phyloP scores from a whole-genome alignment of 2,888 invertebrate genomes.

The Venusia cambrica region DNA sequence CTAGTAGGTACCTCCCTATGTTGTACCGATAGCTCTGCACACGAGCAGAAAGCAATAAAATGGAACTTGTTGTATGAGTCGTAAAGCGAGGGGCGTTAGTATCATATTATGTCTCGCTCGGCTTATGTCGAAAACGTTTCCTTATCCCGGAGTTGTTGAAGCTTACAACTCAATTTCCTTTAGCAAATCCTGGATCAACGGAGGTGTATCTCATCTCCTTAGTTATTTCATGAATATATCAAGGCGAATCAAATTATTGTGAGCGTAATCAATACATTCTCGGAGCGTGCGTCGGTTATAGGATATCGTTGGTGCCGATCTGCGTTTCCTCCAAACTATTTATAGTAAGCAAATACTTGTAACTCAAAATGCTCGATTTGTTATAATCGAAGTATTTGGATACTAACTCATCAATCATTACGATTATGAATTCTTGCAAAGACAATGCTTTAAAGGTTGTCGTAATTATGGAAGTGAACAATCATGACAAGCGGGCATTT shows the following conservation, averaged over 20 bases:
- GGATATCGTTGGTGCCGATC: no score
- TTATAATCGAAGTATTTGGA: no score
- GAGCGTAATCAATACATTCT: slow-evolving; percentile 26
- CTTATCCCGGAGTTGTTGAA: slow-evolving; percentile 51
- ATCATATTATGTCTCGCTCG: slow-evolving; percentile 42
- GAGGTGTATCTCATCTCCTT: slow-evolving; percentile 50
- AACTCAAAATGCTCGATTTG: no score
- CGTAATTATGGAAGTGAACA: no score
- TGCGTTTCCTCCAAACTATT: no score
- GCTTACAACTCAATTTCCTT: slow-evolving; percentile 67
- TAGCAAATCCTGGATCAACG: slow-evolving; percentile 60
- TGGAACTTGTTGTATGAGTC: slow-evolving; percentile 25
- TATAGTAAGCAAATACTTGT: no score
- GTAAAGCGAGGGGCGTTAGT: slow-evolving; percentile 37
- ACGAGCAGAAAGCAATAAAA: slow-evolving; percentile 19
- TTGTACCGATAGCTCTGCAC: neutral
- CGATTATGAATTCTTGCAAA: no score
- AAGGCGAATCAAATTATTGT: slow-evolving; percentile 31
- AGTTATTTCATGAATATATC: slow-evolving; percentile 56
- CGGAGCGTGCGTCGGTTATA: slow-evolving; percentile 5
- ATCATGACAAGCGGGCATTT: no score
- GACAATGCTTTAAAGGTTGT: no score
- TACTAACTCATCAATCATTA: no score
- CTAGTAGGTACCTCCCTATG: no score
- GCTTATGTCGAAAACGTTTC: slow-evolving; percentile 47